A percentile compares a stretch with the other conserved stretches of the same genome.
These are phyloP conservation scores for Uropetala carovei DNA, from an alignment of 2,888 invertebrate species.

Conservation along the genomic window DNA sequence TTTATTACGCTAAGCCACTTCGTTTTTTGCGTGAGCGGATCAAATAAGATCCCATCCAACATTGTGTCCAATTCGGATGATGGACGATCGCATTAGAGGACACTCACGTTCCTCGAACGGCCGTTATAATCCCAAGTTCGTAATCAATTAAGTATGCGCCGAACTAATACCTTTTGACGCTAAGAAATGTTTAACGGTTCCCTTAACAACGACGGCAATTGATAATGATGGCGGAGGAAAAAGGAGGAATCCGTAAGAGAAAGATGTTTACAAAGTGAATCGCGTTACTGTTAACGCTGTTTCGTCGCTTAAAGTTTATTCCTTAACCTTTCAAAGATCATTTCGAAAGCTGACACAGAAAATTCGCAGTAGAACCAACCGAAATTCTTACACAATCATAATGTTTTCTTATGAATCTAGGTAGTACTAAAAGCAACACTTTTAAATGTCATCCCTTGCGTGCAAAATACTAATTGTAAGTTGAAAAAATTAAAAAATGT, in stretches of 20 bases:
- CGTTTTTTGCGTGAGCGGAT: not conserved
- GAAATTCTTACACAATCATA: no score
- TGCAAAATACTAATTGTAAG: no score
- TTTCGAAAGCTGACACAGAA: no score
- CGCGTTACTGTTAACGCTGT: not conserved
- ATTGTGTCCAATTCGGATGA: not conserved
- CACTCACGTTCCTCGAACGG: not conserved
- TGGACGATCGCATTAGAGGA: not conserved
- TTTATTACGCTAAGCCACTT: not conserved
- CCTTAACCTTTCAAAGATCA: no score
- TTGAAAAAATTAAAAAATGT: no score
- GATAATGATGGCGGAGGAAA: not conserved
- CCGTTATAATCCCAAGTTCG: not conserved
- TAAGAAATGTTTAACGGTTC: not conserved
- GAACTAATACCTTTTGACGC: not conserved
- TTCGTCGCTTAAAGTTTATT: no score
- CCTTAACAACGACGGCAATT: not conserved
- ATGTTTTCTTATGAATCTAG: no score
- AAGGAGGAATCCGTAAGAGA: not conserved
- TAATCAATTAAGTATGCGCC: constrained; percentile 14
- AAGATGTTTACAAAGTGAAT: not conserved
- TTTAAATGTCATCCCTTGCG: no score
- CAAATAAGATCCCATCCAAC: not conserved
- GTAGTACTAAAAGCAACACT: no score
- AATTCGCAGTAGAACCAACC: no score